Evolutionary conservation across 2,888 invertebrate genomes (phyloP).

Genomic region (Amblyjoppa proteus): DNA sequence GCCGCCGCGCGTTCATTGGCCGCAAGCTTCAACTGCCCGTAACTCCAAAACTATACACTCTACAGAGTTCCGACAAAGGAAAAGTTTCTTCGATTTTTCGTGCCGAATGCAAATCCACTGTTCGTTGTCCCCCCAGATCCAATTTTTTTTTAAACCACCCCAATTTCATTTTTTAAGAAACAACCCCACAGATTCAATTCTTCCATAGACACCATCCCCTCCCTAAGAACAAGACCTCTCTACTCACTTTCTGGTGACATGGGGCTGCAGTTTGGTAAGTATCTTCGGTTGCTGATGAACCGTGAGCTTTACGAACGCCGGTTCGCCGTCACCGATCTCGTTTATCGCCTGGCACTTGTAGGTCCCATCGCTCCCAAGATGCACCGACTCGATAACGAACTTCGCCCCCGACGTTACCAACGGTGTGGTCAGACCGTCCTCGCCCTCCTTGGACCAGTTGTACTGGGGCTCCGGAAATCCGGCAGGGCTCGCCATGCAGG

Average conservation of each 20-base stretch:
- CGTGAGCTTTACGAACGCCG: slow-evolving; percentile 93
- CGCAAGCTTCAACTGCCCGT: no score
- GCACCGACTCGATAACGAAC: slow-evolving; percentile 94
- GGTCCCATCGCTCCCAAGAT: slow-evolving; percentile 94
- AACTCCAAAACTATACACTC: background rate
- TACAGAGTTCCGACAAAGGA: background rate
- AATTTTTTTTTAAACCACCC: no score
- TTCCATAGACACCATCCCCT: no score
- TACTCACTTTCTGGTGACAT: slow-evolving; percentile 89
- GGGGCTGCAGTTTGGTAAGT: slow-evolving; percentile 92
- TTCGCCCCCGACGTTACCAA: slow-evolving; percentile 92
- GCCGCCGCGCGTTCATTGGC: no score
- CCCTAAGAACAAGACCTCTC: background rate
- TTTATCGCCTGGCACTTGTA: slow-evolving; percentile 97
- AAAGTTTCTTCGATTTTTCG: background rate
- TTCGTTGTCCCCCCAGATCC: background rate
- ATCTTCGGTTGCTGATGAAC: slow-evolving; percentile 96
- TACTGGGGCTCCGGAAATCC: slow-evolving; percentile 97
- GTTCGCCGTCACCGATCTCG: slow-evolving; percentile 94
- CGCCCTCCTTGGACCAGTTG: slow-evolving; percentile 94
- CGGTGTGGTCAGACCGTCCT: slow-evolving; percentile 89
- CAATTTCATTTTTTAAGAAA: no score
- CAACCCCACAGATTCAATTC: background rate
- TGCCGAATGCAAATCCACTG: background rate
- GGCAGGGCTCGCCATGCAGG: slow-evolving; percentile 94